A percentile compares a stretch with the other conserved stretches of the same genome.
phyloP scores from a whole-genome alignment of 2,113 vertebrate genomes.

The Strix aluco region DNA sequence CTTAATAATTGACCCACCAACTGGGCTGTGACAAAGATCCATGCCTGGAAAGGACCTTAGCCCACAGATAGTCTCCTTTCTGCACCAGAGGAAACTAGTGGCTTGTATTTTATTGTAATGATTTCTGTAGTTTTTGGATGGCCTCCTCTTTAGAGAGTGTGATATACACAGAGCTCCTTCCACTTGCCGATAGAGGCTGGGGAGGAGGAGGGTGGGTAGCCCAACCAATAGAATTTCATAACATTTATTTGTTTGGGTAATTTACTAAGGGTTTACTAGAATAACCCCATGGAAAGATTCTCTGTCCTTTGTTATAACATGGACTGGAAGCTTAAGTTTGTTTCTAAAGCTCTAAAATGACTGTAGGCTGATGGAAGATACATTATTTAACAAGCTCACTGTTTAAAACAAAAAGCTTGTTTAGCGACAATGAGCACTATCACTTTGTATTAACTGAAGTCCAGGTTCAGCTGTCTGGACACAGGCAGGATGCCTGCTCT shows the following conservation, averaged over 20 bases:
- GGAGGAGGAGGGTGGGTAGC: not conserved
- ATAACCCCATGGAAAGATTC: conserved; percentile 27
- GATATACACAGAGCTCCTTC: not conserved
- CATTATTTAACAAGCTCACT: not conserved
- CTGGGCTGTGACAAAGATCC: not conserved
- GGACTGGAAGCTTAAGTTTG: conserved; percentile 21
- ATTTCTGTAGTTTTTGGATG: conserved; percentile 39
- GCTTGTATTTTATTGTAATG: not conserved
- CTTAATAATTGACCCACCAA: not conserved
- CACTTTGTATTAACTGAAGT: not conserved
- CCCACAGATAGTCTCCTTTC: not conserved
- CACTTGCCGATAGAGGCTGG: not conserved
- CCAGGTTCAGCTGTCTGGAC: not conserved
- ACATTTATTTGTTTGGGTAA: not conserved
- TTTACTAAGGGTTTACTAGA: conserved; percentile 19
- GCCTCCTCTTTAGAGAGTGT: not conserved
- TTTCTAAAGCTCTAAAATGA: conserved; percentile 30
- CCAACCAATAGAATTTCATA: conserved; percentile 18
- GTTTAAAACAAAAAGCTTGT: not conserved
- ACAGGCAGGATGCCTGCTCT: not conserved
- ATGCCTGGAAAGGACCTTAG: rapidly evolving
- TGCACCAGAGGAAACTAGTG: not conserved
- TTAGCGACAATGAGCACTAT: not conserved
- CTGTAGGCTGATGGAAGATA: not conserved
- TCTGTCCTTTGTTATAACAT: not conserved